These are phyloP conservation scores for Ctenodactylus gundi DNA, from an alignment of 2,113 vertebrate genomes.

Conservation along the genomic window DNA sequence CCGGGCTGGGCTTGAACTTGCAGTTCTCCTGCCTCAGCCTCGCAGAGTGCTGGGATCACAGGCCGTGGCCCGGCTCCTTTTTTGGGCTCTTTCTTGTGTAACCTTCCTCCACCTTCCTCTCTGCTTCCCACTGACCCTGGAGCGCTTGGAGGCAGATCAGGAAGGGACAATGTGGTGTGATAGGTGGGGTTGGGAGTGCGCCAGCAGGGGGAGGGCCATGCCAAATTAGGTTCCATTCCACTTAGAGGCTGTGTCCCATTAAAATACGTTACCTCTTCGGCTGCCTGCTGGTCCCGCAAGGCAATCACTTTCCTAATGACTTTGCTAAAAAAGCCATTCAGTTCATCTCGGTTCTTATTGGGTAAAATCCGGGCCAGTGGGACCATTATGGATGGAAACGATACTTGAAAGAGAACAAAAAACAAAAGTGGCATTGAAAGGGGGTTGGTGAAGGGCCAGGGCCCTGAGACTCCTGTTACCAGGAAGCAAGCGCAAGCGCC, in stretches of 20 bases:
- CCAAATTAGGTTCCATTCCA: background rate
- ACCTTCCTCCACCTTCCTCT: background rate
- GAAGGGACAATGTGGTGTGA: background rate
- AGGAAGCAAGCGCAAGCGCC: slow-evolving; percentile 29
- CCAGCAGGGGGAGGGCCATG: background rate
- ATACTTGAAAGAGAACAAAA: slow-evolving; percentile 84
- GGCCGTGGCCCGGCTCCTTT: too few species aligned
- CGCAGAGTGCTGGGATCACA: too few species aligned
- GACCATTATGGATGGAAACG: slow-evolving; percentile 91
- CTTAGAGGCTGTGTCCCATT: slow-evolving; percentile 26
- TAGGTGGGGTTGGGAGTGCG: background rate
- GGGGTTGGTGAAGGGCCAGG: background rate
- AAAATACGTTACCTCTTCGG: slow-evolving; percentile 88
- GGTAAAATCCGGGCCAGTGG: slow-evolving; percentile 87
- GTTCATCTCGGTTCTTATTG: slow-evolving; percentile 88
- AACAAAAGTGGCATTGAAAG: slow-evolving; percentile 64
- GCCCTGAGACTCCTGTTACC: background rate
- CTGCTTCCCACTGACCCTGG: background rate
- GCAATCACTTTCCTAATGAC: slow-evolving; percentile 89
- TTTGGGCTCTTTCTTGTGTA: background rate
- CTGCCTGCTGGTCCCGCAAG: slow-evolving; percentile 89
- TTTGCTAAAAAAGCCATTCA: slow-evolving; percentile 91
- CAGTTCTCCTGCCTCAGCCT: too few species aligned
- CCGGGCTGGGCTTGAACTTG: too few species aligned
- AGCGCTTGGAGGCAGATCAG: background rate